These are phyloP conservation scores for Pseudotriccus pelzelni DNA, from an alignment of 2,797 vertebrate species.

Conservation along the genomic window DNA sequence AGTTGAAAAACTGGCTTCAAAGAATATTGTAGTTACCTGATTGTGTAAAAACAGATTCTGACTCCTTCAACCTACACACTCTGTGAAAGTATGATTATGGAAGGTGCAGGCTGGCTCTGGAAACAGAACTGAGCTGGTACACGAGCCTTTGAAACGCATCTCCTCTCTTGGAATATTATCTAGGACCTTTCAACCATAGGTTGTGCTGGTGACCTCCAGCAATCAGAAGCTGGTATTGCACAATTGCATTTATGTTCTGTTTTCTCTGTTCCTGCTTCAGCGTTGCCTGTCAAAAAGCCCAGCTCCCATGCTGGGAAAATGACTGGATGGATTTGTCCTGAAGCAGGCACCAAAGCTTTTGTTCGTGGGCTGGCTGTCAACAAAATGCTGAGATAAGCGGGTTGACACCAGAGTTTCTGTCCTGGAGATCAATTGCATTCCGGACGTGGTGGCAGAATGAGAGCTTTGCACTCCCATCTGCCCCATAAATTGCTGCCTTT, in stretches of 20 bases:
- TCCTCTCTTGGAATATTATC: neutral
- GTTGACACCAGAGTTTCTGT: neutral
- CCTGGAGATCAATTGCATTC: slow-evolving; percentile 48
- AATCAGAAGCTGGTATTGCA: neutral
- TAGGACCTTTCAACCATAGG: neutral
- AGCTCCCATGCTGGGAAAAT: neutral
- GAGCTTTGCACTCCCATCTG: neutral
- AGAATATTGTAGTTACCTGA: neutral
- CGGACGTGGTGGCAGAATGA: neutral
- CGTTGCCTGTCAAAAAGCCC: neutral
- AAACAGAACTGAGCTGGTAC: neutral
- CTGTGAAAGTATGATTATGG: neutral
- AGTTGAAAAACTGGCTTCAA: neutral
- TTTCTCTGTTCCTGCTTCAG: neutral
- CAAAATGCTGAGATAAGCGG: slow-evolving; percentile 52
- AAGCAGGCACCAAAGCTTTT: slow-evolving; percentile 22
- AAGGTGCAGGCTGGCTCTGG: neutral
- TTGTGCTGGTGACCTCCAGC: neutral
- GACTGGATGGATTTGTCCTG: slow-evolving; percentile 1
- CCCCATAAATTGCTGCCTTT: slow-evolving; percentile 22
- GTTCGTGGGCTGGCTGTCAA: slow-evolving; percentile 13
- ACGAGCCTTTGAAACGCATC: neutral
- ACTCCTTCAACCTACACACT: neutral
- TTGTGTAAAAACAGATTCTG: neutral
- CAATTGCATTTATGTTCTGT: neutral